A percentile compares a stretch with the other conserved stretches of the same genome.
phyloP scores from a whole-genome alignment of 2,888 invertebrate species.

The Nephrotoma flavescens region DNA sequence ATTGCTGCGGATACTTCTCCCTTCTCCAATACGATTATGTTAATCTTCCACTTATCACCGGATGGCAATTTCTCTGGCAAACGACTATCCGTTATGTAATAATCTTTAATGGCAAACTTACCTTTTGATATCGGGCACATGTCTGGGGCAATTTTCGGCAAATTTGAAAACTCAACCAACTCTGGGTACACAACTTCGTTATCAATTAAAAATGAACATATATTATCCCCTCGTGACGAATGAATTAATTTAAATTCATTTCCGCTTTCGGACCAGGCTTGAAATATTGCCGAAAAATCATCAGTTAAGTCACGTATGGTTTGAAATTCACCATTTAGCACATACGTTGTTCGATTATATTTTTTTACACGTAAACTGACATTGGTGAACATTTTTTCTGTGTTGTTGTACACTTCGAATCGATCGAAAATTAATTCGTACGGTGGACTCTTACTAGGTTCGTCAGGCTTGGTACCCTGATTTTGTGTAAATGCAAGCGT shows the following conservation, averaged over 20 bases:
- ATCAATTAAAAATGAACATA: not conserved
- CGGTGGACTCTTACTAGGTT: not conserved
- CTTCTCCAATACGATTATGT: not conserved
- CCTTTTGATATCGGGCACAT: not conserved
- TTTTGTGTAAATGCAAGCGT: not conserved
- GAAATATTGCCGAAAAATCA: not conserved
- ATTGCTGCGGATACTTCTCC: not conserved
- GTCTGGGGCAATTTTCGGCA: not conserved
- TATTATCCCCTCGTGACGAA: not conserved
- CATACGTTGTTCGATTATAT: not conserved
- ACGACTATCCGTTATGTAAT: not conserved
- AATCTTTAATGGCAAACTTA: not conserved
- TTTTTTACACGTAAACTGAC: not conserved
- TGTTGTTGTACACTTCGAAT: not conserved
- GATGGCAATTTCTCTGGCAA: not conserved
- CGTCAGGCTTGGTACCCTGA: not conserved
- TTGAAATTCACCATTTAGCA: not conserved
- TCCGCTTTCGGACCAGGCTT: not conserved
- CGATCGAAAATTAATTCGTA: not conserved
- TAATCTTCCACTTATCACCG: not conserved
- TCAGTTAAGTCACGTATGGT: not conserved
- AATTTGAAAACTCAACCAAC: not conserved
- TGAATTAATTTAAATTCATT: not conserved
- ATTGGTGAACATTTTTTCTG: not conserved
- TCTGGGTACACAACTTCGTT: not conserved